A percentile compares a stretch with the other conserved stretches of the same genome.
Conservation (phyloP, 2,113 vertebrate species). For the Fukomys damarensis region DNA sequence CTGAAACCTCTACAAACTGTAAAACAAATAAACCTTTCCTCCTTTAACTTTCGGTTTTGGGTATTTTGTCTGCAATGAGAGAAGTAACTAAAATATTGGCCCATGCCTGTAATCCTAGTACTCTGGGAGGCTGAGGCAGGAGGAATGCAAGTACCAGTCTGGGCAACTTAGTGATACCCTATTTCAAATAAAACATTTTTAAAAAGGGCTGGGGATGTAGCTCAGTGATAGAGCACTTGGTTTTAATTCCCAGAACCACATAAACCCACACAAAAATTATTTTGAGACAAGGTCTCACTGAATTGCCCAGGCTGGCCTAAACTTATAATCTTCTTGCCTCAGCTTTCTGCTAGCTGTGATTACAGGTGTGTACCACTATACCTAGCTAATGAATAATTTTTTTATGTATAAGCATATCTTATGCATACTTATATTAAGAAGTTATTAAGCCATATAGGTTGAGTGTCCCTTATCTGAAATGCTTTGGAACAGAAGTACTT, state of each 20-base stretch:
- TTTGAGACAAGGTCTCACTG: not conserved
- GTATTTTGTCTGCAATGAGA: not conserved
- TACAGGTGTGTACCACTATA: not conserved
- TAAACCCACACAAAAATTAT: not conserved
- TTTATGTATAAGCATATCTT: slow-evolving; percentile 1
- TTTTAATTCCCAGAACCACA: not conserved
- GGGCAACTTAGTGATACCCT: not conserved
- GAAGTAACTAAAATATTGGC: not conserved
- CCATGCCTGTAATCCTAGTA: not conserved
- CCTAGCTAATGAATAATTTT: not conserved
- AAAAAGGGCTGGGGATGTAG: not conserved
- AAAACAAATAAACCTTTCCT: not conserved
- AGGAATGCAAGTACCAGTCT: not conserved
- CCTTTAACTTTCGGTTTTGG: not conserved
- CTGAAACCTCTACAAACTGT: not conserved
- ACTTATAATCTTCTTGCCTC: not conserved
- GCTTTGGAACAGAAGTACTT: not conserved
- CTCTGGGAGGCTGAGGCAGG: not conserved
- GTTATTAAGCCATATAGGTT: not conserved
- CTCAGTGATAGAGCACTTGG: not conserved
- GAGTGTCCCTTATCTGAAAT: not conserved
- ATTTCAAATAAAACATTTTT: not conserved
- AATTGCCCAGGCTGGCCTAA: not conserved
- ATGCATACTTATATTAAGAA: not conserved
- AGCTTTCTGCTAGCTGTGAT: not conserved